Base-by-base conservation (phyloP, 1,140 invertebrate genomes). In the Vollenhovia emeryi region DNA sequence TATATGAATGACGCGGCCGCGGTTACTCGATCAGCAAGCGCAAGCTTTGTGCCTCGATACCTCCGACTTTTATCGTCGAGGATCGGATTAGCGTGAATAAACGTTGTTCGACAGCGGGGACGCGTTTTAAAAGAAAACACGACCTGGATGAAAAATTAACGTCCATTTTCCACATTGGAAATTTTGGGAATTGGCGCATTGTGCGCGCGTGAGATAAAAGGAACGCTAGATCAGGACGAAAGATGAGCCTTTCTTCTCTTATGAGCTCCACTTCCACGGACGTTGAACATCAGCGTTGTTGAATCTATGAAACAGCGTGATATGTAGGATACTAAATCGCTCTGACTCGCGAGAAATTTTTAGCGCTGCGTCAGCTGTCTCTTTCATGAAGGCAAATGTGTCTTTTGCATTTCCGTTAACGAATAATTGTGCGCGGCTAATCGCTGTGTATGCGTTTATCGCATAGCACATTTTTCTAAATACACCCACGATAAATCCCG, bases 121-220 rank as follows among this genome's bases (percentile, higher is more conserved):
- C 36, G 62, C 4, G 48, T 48, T 45, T 11, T 33, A 62, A 84
- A 64, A 52, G 45, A 1, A 48, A 13, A 24, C 24, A 15, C 52
- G 18, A 21, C 15, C 43, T 48, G 8, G 13, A 74, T 85, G 62
- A 87, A 78, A 84, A 66, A 74, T 85, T 79, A 68, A 79, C 59
- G 62, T 76, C 24, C 40, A 30, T 64, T 62, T 62, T 36, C 11
- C 6, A 6, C 24, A n/a, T 21, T 79, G 74, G 8, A 68, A 66
- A 78, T 85, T 79, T 79, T 66, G 57, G 48, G 11, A 36, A 62
- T 13, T 18, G 24, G 33, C 40, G 13, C 30, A 24, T 71, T 76
- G 36, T 43, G 8, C 9, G 30, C 24, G 15, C 21, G 18, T 8
- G 13, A 7, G n/a, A 80, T 68, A 80, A 79, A 66, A 57, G 40